These are phyloP conservation scores for Homarus americanus DNA, from an alignment of 1,140 invertebrate genomes.

Conservation along the genomic window DNA sequence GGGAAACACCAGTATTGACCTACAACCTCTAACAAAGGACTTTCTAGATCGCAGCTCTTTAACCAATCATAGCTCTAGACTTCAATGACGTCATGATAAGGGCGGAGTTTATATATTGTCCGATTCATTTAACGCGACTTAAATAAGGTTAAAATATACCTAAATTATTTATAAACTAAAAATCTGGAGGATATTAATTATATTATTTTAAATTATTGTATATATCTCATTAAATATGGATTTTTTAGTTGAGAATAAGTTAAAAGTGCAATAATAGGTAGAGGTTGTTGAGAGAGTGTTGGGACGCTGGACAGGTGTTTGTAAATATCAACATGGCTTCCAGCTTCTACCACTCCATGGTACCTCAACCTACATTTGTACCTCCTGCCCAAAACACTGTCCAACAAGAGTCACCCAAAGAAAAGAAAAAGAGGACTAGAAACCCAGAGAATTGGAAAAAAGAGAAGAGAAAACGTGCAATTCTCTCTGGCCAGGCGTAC, in stretches of 20 bases:
- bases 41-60: conserved; percentile 66
- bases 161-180: no score
- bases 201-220: not conserved
- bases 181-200: not conserved
- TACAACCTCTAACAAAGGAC: conserved; percentile 67
- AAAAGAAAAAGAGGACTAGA: conserved; percentile 70
- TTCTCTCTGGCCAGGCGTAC: conserved; percentile 81
- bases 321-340: conserved; percentile 71
- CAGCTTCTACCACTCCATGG: conserved; percentile 68
- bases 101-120: conserved; percentile 23
- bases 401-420: conserved; percentile 40
- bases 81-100: conserved; percentile 31
- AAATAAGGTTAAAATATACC: not conserved
- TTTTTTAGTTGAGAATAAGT: not conserved
- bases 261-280: not conserved
- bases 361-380: conserved; percentile 62
- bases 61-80: conserved; percentile 26
- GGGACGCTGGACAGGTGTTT: conserved; percentile 37
- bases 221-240: not conserved
- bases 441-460: conserved; percentile 80
- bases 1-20: conserved; percentile 72
- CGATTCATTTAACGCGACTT: conserved; percentile 5
- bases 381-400: conserved; percentile 61
- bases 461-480: conserved; percentile 81
- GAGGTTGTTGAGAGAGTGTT: not conserved